A percentile compares a stretch with the other conserved stretches of the same genome.
Evolutionary conservation across 2,888 invertebrate genomes (phyloP).

Genomic region (Leuctra nigra): DNA sequence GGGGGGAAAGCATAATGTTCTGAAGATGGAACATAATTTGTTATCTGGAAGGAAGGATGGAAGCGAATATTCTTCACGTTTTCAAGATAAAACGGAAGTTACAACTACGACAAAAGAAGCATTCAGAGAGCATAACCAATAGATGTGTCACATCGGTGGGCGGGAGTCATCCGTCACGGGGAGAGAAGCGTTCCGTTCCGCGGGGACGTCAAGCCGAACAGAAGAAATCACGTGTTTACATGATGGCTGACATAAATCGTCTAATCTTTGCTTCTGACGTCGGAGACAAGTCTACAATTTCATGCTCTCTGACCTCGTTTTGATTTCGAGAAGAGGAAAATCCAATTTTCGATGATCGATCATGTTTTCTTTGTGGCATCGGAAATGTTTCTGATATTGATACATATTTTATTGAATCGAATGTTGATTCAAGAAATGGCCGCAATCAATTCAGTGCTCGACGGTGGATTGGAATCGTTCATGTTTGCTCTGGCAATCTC

Average conservation of each 20-base stretch:
- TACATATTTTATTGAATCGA: background rate
- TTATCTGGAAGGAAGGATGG: too few species aligned
- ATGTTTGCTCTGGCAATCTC: too few species aligned
- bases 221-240: background rate
- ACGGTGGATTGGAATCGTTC: background rate
- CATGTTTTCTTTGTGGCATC: background rate
- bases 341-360: background rate
- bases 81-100: too few species aligned
- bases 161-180: background rate
- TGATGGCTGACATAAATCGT: background rate
- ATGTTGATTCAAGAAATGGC: background rate
- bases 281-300: background rate
- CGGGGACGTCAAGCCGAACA: background rate
- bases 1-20: too few species aligned
- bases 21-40: too few species aligned
- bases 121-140: too few species aligned
- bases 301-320: background rate
- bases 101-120: too few species aligned
- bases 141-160: background rate
- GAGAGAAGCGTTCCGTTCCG: background rate
- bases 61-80: too few species aligned
- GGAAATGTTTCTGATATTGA: background rate
- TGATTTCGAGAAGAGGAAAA: background rate
- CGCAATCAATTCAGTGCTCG: background rate
- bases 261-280: background rate